Percentiles rank a stretch among this genome's conserved stretches.
phyloP scores from a whole-genome alignment of 2,888 invertebrate species.

The Ormyrus thymus region DNA sequence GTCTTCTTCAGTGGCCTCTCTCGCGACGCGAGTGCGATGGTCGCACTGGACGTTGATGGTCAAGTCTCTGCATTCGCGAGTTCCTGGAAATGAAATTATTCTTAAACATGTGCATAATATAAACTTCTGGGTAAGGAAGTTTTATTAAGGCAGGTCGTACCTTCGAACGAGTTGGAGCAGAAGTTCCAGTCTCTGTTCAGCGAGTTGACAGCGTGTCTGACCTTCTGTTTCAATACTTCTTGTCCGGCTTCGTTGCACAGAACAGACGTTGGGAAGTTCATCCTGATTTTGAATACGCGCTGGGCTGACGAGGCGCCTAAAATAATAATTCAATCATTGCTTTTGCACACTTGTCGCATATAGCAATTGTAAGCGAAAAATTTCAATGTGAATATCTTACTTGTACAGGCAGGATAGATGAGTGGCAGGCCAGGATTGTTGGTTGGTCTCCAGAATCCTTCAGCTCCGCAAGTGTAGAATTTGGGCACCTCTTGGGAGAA shows the following conservation, averaged over 20 bases:
- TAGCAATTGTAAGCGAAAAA: not conserved
- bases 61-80: slow-evolving; percentile 91
- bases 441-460: slow-evolving; percentile 98
- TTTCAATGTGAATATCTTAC: slow-evolving; percentile 76
- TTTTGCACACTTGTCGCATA: not conserved
- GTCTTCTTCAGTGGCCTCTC: slow-evolving; percentile 79
- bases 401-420: slow-evolving; percentile 93
- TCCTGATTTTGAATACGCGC: slow-evolving; percentile 92
- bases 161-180: slow-evolving; percentile 93
- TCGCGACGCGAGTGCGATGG: slow-evolving; percentile 79
- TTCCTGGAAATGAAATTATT: slow-evolving; percentile 74
- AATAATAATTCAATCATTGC: slow-evolving; percentile 53
- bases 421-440: slow-evolving; percentile 86
- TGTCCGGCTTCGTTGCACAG: slow-evolving; percentile 97
- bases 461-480: slow-evolving; percentile 98
- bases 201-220: slow-evolving; percentile 90
- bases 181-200: slow-evolving; percentile 97
- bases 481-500: slow-evolving; percentile 96
- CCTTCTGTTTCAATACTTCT: slow-evolving; percentile 91
- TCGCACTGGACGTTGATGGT: slow-evolving; percentile 95
- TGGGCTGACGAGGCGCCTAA: slow-evolving; percentile 92
- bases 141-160: slow-evolving; percentile 73
- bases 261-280: slow-evolving; percentile 97
- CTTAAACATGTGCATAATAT: not conserved
- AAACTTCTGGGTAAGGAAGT: slow-evolving; percentile 11